These are phyloP conservation scores for Procambarus clarkii DNA, from an alignment of 1,140 invertebrate genomes.

Conservation along the genomic window DNA sequence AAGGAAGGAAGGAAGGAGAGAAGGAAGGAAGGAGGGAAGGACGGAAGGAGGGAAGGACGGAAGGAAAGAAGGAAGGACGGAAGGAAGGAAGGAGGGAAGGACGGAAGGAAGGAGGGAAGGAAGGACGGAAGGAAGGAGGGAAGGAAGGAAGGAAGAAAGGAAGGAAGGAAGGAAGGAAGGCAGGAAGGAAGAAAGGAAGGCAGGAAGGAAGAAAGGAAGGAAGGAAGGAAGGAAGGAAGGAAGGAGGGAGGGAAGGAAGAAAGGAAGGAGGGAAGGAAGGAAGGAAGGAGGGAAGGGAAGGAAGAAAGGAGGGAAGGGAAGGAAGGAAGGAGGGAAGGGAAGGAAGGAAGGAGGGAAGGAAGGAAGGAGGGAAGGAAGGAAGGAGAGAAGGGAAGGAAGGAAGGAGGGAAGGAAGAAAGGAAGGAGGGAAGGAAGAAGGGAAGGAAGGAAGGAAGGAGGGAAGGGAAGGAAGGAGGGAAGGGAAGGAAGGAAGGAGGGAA, in stretches of 20 bases:
- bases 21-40: neutral
- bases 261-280: too few species aligned
- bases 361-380: too few species aligned
- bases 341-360: too few species aligned
- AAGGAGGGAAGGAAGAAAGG: too few species aligned
- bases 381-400: too few species aligned
- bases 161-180: conserved; percentile 19
- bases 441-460: too few species aligned
- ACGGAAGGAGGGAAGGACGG: neutral
- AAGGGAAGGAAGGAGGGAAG: too few species aligned
- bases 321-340: too few species aligned
- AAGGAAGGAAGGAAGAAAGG: conserved; percentile 21
- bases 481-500: too few species aligned
- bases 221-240: too few species aligned
- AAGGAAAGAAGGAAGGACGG: neutral
- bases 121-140: conserved; percentile 20
- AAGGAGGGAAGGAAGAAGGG: too few species aligned
- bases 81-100: neutral
- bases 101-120: conserved; percentile 31
- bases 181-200: neutral
- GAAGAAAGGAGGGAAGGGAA: neutral
- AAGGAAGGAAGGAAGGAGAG: neutral
- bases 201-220: neutral
- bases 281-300: neutral
- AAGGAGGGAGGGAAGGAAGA: too few species aligned